Conservation (phyloP, 2,113 vertebrate genomes). For the Dipodomys stephensi region DNA sequence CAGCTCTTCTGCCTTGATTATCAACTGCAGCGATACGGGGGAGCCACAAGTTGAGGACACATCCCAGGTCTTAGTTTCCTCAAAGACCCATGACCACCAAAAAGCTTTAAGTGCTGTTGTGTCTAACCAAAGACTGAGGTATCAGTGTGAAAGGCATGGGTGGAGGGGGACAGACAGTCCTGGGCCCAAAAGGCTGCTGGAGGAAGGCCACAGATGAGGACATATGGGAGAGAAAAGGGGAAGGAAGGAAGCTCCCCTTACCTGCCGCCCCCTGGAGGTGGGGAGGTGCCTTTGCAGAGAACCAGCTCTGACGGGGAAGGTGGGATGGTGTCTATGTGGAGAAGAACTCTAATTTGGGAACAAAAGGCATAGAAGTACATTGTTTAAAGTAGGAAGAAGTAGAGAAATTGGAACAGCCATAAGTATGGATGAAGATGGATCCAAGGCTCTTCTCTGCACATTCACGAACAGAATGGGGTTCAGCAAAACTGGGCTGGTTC, state of each 20-base stretch:
- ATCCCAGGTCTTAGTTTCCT: not conserved
- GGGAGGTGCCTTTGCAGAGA: not conserved
- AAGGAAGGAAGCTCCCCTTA: not conserved
- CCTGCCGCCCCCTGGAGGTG: not conserved
- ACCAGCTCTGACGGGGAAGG: not conserved
- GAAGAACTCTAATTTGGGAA: not conserved
- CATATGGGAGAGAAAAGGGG: fast-evolving
- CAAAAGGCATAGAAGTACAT: not conserved
- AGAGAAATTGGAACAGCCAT: not conserved
- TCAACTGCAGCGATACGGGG: not conserved
- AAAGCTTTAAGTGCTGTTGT: not conserved
- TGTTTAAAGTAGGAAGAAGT: not conserved
- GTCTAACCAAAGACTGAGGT: not conserved
- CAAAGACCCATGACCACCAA: not conserved
- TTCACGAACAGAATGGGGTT: not conserved
- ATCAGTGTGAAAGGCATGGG: not conserved
- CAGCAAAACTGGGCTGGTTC: not conserved
- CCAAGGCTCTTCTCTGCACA: constrained; percentile 11
- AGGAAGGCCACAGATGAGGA: not conserved
- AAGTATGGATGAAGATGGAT: not conserved
- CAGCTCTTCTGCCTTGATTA: fast-evolving
- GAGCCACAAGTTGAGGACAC: not conserved
- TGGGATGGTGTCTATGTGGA: not conserved
- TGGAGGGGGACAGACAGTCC: not conserved
- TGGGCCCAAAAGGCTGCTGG: not conserved